Conservation (phyloP, 1,140 invertebrate species). For the Papilio machaon region DNA sequence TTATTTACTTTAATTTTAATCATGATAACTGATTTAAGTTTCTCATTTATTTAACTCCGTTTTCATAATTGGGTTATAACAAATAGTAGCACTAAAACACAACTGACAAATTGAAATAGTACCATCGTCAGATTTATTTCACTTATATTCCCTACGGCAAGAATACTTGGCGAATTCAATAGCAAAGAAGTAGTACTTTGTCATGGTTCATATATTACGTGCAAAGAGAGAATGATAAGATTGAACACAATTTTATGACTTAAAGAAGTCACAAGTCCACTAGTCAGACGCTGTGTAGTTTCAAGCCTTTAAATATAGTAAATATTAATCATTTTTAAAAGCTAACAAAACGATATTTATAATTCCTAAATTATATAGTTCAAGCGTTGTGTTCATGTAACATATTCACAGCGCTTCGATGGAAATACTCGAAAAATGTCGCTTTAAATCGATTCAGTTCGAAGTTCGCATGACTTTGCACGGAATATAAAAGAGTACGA, state of each 20-base stretch:
- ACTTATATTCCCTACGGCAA: background rate
- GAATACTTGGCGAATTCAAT: background rate
- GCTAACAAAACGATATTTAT: background rate
- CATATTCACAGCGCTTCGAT: background rate
- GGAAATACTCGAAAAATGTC: constrained; percentile 26
- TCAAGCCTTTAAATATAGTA: no score
- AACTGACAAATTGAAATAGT: background rate
- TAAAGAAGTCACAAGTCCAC: no score
- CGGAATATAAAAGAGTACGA: constrained; percentile 26
- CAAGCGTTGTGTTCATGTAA: background rate
- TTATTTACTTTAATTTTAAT: no score
- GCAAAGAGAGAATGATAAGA: background rate
- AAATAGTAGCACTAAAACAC: background rate
- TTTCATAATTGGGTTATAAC: background rate
- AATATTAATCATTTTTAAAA: background rate
- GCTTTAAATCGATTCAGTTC: constrained; percentile 6
- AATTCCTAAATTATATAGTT: constrained; percentile 17
- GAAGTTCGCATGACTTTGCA: constrained; percentile 24
- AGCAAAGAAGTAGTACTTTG: background rate
- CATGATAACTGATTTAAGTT: background rate
- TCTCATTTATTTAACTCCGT: background rate
- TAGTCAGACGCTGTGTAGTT: no score
- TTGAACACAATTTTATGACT: no score
- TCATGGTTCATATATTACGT: background rate
- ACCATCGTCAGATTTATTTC: background rate